Evolutionary conservation across 2,888 invertebrate genomes (phyloP), one percentile per base, ranked within the genome.

Genomic region (Pinctada fucata): DNA sequence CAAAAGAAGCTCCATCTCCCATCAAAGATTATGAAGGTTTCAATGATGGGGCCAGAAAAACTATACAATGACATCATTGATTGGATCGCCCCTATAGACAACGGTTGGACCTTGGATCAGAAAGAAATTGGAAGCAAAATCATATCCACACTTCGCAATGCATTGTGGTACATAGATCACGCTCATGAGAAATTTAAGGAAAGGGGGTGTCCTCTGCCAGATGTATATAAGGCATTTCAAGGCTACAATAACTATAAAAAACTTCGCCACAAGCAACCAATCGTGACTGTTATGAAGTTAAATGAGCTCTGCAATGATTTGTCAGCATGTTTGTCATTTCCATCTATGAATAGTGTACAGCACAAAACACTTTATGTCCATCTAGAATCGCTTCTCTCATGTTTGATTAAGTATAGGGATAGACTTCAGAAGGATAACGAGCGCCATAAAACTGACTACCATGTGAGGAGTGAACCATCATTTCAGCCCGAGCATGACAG

Each of bases 161-260:
- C 45, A 71, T 31, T 16, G 52, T 75, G 58, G 75, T 75, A 75
- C n/a, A 69, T 75, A 6, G 75, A 75, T 47, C 68, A 58, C 63
- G 16, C 47, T 8, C 75, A 75, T 75, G 63, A 68, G n/a, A 75
- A 75, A 63, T 58, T 75, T 13, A 48, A 5, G 50, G 58, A 69
- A 4, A 63, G n/a, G 58, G 75, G 68, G 3, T 69, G 75, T 68
- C 69, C 51, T 58, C 47, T 75, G 58, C 75, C 75, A 49, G 58
- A 69, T 13, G 47, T 68, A 5, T 72, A 58, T 3, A 45, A 58
- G n/a, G 10, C 8, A 48, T 75, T 75, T 68, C n/a, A 45, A 45
- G 16, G 63, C 8, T 75, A 69, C 51, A 68, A 75, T 10, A 47
- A 75, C 16, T 75, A 16, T 48, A 69, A 68, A 63, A 69, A 75